These are phyloP conservation scores for Drosophila helvetica DNA, from an alignment of 2,888 invertebrate species.

Conservation along the genomic window DNA sequence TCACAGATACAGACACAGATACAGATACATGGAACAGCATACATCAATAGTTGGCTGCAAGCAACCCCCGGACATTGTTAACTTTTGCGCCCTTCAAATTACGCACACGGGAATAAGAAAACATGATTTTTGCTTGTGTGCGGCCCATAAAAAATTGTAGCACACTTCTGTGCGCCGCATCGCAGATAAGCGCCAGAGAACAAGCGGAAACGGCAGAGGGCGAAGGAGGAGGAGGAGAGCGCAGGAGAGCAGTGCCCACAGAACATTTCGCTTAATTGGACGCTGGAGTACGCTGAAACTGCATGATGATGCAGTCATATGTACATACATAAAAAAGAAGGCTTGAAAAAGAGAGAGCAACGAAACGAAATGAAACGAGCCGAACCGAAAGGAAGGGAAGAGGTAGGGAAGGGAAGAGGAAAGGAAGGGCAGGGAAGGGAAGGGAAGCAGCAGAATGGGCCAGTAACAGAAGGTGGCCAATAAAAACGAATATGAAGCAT, in stretches of 20 bases:
- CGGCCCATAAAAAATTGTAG: constrained; percentile 77
- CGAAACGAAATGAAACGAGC: background rate
- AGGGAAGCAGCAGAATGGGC: background rate
- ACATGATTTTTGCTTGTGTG: constrained; percentile 81
- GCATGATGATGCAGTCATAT: constrained; percentile 73
- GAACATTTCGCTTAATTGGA: constrained; percentile 77
- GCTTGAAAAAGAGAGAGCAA: constrained; percentile 14
- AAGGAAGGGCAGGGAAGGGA: background rate
- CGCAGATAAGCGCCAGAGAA: constrained; percentile 44
- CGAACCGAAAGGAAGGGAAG: too few species aligned
- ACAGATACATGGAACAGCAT: constrained; percentile 8
- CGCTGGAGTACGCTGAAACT: constrained; percentile 74
- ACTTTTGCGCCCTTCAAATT: constrained; percentile 72
- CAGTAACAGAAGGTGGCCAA: constrained; percentile 42
- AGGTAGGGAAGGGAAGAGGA: background rate
- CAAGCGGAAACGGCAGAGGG: background rate
- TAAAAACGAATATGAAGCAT: constrained; percentile 76
- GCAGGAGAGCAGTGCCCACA: constrained; percentile 20
- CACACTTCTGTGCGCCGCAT: constrained; percentile 68
- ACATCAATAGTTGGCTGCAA: constrained; percentile 63
- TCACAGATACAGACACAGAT: background rate
- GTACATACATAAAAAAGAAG: constrained; percentile 45
- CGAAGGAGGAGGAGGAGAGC: background rate
- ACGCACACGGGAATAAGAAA: constrained; percentile 79
- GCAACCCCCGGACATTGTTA: constrained; percentile 58